Base-by-base conservation (phyloP, 2,113 vertebrate genomes). In the Ursus arctos region DNA sequence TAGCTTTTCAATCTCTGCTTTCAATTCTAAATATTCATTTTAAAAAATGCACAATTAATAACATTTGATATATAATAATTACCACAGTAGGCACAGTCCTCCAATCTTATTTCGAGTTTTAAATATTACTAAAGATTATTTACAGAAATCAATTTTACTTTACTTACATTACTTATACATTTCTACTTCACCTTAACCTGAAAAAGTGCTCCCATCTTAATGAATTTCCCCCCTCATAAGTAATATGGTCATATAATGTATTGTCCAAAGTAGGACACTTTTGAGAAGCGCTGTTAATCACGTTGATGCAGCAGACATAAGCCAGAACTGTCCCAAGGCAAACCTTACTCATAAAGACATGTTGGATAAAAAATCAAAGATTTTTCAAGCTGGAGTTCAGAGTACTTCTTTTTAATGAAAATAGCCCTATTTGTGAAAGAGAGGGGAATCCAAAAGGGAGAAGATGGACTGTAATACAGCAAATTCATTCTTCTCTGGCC, bases 1-100 rank as follows among this genome's bases (percentile, higher is more conserved):
- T 92, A 99, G 98, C 97, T 99, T 99, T 97, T 99, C 99, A 96
- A 99, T 99, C 98, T 99, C 99, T 76, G 99, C 99, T 98, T 99
- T 99, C 97, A 99, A 86, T 95, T 99, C 99, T 99, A 95, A 77
- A 98, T 36, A 92, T 88, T 83, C 69, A 19, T 33, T 86, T 33
- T 86, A 67, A 84, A 76, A 96, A 31, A 76, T 28, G 3, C 12
- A 69, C 28, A 57, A 81, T 79, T 51, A 91, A n/a, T 36, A 77
- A 67, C n/a, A 88, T 67, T 19, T 82, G 33, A 57, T 40, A 47
- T 6, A n/a, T 3, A 79, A 36, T 51, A 36, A 77, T 55, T 85
- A 31, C 51, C 77, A 80, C 6, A 19, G 18, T 18, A 61, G 11
- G 40, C 7, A 49, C 26, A 26, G 51, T 47, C 28, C 33, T 92